A percentile compares a stretch with the other conserved stretches of the same genome.
These are phyloP conservation scores for Ceratosolen fusciceps DNA, from an alignment of 1,140 invertebrate genomes.

Conservation along the genomic window DNA sequence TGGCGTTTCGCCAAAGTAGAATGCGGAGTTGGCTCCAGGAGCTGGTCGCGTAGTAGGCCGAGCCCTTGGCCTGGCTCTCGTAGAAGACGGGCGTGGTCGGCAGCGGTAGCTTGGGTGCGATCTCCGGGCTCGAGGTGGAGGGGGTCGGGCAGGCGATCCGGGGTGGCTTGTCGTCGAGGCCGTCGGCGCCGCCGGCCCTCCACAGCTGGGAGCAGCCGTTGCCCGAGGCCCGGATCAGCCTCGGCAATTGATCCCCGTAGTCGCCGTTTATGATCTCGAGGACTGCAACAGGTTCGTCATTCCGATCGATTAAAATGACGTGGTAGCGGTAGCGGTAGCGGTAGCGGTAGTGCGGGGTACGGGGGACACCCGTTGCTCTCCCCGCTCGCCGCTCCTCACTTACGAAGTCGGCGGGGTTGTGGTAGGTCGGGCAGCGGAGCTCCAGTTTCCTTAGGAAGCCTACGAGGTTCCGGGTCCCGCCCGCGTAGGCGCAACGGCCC, in stretches of 20 bases:
- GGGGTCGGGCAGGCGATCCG: slow-evolving; percentile 12
- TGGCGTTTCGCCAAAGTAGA: slow-evolving; percentile 74
- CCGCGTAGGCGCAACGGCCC: slow-evolving; percentile 88
- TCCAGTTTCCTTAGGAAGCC: slow-evolving; percentile 82
- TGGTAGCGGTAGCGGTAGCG: too few species aligned
- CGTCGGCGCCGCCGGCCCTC: slow-evolving; percentile 46
- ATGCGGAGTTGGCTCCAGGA: slow-evolving; percentile 75
- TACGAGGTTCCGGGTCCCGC: slow-evolving; percentile 79
- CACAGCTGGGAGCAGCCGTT: slow-evolving; percentile 80
- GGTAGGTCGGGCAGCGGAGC: slow-evolving; percentile 86
- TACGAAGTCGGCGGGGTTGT: slow-evolving; percentile 93
- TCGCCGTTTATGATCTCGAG: slow-evolving; percentile 89
- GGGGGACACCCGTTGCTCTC: too few species aligned
- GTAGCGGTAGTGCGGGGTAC: too few species aligned
- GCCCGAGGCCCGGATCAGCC: slow-evolving; percentile 75
- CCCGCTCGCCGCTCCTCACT: too few species aligned
- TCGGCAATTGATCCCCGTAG: slow-evolving; percentile 77
- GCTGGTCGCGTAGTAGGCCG: slow-evolving; percentile 68
- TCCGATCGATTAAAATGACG: not conserved
- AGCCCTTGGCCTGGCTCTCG: slow-evolving; percentile 48
- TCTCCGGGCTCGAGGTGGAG: slow-evolving; percentile 3
- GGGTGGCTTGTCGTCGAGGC: not conserved
- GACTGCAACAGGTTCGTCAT: slow-evolving; percentile 72
- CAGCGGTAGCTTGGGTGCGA: slow-evolving; percentile 47
- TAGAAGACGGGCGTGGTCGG: slow-evolving; percentile 43